Conservation (phyloP, 2,888 invertebrate genomes). For the Mesoligia furuncula region DNA sequence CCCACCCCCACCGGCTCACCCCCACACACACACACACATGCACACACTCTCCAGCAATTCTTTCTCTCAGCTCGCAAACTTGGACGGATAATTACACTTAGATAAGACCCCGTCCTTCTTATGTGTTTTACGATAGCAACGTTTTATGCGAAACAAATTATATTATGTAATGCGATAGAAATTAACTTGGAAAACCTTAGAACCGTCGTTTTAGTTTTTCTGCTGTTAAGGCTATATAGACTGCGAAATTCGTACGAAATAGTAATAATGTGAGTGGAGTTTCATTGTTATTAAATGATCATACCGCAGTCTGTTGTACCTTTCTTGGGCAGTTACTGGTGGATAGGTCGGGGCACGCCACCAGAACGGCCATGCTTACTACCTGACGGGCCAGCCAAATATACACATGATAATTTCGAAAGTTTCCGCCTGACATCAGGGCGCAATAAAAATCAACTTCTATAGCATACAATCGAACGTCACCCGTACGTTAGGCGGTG, state of each 20-base stretch:
- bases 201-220: slow-evolving; percentile 29
- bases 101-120: slow-evolving; percentile 84
- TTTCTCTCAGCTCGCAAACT: slow-evolving; percentile 89
- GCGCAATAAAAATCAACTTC: slow-evolving; percentile 84
- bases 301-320: slow-evolving; percentile 44
- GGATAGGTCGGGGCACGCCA: slow-evolving; percentile 56
- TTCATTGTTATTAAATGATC: slow-evolving; percentile 60
- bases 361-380: slow-evolving; percentile 59
- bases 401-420: slow-evolving; percentile 74
- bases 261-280: slow-evolving; percentile 51
- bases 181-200: slow-evolving; percentile 39
- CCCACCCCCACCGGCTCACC: slow-evolving; percentile 64
- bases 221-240: slow-evolving; percentile 26
- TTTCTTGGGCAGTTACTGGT: slow-evolving; percentile 61
- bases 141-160: slow-evolving; percentile 64
- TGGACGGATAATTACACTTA: slow-evolving; percentile 89
- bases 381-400: slow-evolving; percentile 67
- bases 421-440: slow-evolving; percentile 77
- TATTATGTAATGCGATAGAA: slow-evolving; percentile 51
- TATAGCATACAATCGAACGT: slow-evolving; percentile 82
- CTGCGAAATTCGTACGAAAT: slow-evolving; percentile 39
- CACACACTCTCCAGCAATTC: slow-evolving; percentile 82
- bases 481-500: slow-evolving; percentile 81
- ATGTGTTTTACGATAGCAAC: slow-evolving; percentile 71
- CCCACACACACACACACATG: slow-evolving; percentile 72